Base-by-base conservation (phyloP, 2,888 invertebrate species). In the Hypselothyrea guttata region DNA sequence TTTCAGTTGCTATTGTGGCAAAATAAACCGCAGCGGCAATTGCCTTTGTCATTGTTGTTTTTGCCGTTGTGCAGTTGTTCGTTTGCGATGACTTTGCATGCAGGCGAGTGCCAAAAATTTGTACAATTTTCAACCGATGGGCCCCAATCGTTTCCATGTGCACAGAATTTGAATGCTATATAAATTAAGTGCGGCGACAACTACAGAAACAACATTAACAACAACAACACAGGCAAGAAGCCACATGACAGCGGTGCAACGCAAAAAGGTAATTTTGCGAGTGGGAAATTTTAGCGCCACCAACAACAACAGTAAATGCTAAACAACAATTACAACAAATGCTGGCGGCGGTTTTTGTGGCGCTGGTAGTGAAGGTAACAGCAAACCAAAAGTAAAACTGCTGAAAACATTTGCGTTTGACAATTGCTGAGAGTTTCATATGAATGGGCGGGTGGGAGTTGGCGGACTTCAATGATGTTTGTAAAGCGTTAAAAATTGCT, bases 181-280 rank as follows among this genome's bases (percentile, higher is more conserved):
- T 67, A 84, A 77, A 77, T 77, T 84, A 77, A 77, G 74, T 84
- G 73, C 69, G 77, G 69, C 77, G 62, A 67, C 75, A 62, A 60
- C 54, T 56, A 48, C 52, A 67, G 51, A 30, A 63, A 48, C 57
- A 55, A 41, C 53, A 65, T 31, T 49, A 47, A 47, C 47, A 37
- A 30, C 48, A 54, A 22, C 53, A 46, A 28, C 45, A 47, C 13
- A 41, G 44, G 37, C 16, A 47, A 41, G 16, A 61, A 57, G 51
- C 71, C 84, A 53, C 84, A 81, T 69, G 76, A 76, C 81, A 77
- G 84, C 81, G 84, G 84, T 75, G 58, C 56, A 81, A 81, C 81
- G 59, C 81, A 81, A 76, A 75, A 84, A 81, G 76, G 76, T 77
- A 77, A 77, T 77, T 84, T 61, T 77, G 60, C 56, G 57, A 77